Percentiles rank a stretch among this genome's conserved stretches.
Evolutionary conservation across 2,113 vertebrate genomes (phyloP).

Genomic region (Corythoichthys haematopterus): DNA sequence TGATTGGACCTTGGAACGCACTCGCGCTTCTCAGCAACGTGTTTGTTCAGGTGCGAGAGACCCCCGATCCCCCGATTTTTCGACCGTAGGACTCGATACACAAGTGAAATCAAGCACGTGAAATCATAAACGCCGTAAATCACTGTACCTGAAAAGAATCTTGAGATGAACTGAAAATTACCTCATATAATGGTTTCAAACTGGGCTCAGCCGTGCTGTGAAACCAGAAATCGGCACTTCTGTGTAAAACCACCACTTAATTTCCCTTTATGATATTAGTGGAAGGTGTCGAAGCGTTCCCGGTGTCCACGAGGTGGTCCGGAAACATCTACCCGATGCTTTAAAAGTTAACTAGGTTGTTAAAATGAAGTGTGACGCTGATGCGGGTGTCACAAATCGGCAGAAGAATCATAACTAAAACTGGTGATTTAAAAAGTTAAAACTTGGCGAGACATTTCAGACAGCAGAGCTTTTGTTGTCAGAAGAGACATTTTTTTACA

Average conservation of each 20-base stretch:
- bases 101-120: constrained; percentile 75
- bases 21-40: constrained; percentile 59
- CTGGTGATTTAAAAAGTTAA: constrained; percentile 26
- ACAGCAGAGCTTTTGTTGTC: not conserved
- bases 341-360: constrained; percentile 67
- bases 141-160: not conserved
- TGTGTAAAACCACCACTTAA: constrained; percentile 20
- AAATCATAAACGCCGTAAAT: not conserved
- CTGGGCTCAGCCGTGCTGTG: not conserved
- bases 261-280: constrained; percentile 31
- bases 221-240: constrained; percentile 19
- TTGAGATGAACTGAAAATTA: not conserved
- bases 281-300: constrained; percentile 46
- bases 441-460: not conserved
- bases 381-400: constrained; percentile 67
- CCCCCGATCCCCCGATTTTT: constrained; percentile 68
- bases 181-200: not conserved
- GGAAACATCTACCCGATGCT: constrained; percentile 53
- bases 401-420: constrained; percentile 61
- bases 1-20: constrained; percentile 31
- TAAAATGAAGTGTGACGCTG: constrained; percentile 62
- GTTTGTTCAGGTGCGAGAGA: constrained; percentile 86
- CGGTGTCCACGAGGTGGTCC: constrained; percentile 61
- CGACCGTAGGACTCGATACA: constrained; percentile 75
- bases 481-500: not conserved